Percentiles rank a stretch among this genome's conserved stretches.
Evolutionary conservation across 2,797 vertebrate species (phyloP).

Genomic region (Avahi laniger): DNA sequence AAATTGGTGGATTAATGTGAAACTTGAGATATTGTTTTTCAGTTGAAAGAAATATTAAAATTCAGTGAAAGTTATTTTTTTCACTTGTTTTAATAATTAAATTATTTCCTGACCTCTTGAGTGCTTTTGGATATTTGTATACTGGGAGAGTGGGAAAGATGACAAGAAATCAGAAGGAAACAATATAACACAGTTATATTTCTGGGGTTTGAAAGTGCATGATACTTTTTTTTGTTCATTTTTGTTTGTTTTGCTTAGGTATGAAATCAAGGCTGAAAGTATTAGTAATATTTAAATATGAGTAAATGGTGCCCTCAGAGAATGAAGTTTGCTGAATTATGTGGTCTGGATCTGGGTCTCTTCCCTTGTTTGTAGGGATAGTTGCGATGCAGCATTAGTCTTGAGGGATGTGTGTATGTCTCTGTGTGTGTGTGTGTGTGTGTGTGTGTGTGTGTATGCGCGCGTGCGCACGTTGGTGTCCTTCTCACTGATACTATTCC

Average conservation of each 20-base stretch:
- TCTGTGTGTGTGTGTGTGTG: too few relatives aligned
- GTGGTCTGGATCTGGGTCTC: neutral
- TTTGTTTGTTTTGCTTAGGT: neutral
- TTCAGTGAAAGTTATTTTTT: constrained; percentile 52
- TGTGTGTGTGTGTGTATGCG: neutral
- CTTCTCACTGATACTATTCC: neutral
- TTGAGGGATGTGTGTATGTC: neutral
- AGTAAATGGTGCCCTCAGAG: neutral
- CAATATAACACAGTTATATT: neutral
- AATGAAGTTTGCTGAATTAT: neutral
- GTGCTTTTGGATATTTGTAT: constrained; percentile 73
- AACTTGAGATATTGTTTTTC: constrained; percentile 52
- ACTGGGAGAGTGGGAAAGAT: constrained; percentile 56
- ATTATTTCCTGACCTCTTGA: constrained; percentile 58
- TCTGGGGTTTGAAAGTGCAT: neutral
- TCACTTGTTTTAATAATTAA: neutral
- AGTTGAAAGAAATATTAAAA: constrained; percentile 75
- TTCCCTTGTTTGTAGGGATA: neutral
- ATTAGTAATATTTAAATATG: neutral
- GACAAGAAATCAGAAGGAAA: constrained; percentile 49
- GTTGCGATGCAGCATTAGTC: neutral
- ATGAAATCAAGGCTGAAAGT: neutral
- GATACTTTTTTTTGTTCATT: constrained; percentile 1
- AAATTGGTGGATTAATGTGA: constrained; percentile 5
- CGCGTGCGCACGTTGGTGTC: too few relatives aligned